phyloP scores from a whole-genome alignment of 2,888 invertebrate species.

The Penaeus monodon region DNA sequence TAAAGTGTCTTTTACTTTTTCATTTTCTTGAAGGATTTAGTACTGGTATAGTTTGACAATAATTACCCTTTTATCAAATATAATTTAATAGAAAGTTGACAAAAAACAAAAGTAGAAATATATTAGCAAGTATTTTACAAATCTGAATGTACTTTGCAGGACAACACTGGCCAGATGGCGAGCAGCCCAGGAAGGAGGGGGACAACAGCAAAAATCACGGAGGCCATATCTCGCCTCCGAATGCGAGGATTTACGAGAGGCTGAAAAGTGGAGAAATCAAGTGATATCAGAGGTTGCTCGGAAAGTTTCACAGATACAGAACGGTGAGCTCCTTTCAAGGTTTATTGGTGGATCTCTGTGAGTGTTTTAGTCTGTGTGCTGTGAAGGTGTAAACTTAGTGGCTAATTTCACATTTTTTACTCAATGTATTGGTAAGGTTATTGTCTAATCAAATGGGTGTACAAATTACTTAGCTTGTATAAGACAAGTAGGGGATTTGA shows the following conservation, averaged over 20 bases:
- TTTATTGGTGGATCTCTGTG: constrained; percentile 23
- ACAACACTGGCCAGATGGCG: constrained; percentile 98
- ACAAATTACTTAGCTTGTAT: too few relatives aligned
- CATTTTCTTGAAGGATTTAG: too few relatives aligned
- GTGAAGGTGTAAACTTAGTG: constrained; percentile 2
- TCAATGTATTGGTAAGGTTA: too few relatives aligned
- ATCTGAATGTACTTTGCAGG: constrained; percentile 73
- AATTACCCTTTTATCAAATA: too few relatives aligned
- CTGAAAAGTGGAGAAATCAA: constrained; percentile 96
- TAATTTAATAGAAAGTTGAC: too few relatives aligned
- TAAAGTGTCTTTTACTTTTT: too few relatives aligned
- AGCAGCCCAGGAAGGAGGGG: constrained; percentile 88
- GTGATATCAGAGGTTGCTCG: constrained; percentile 97
- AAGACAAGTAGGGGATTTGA: too few relatives aligned
- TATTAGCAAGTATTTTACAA: too few relatives aligned
- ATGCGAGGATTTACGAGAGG: constrained; percentile 90
- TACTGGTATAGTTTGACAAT: too few relatives aligned
- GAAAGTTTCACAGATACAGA: constrained; percentile 99
- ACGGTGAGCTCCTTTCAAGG: constrained; percentile 75
- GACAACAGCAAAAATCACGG: constrained; percentile 75
- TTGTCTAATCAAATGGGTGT: too few relatives aligned
- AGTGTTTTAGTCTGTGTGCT: not conserved
- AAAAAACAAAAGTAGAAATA: too few relatives aligned
- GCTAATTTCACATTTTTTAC: not conserved
- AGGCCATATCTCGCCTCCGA: constrained; percentile 95